phyloP scores from a whole-genome alignment of 2,888 invertebrate genomes.

The Eristalis tenax region DNA sequence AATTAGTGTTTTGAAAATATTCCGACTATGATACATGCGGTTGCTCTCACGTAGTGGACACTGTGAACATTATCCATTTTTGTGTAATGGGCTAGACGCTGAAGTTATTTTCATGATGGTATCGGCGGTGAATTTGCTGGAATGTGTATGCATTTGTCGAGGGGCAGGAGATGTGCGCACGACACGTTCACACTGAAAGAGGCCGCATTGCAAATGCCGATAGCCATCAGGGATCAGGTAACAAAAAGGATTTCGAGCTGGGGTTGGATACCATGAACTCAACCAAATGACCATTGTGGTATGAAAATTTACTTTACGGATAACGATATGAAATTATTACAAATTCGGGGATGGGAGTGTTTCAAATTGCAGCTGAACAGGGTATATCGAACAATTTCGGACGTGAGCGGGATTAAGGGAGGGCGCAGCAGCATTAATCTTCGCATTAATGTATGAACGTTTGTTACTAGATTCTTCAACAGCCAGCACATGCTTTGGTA shows the following conservation, averaged over 20 bases:
- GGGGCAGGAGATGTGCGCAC: neutral
- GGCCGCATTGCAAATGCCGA: conserved; percentile 15
- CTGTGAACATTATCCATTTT: conserved; percentile 10
- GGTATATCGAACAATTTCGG: neutral
- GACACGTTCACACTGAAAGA: neutral
- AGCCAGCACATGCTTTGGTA: too few relatives aligned
- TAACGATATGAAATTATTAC: conserved; percentile 11
- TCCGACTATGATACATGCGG: conserved; percentile 18
- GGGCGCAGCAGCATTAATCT: neutral
- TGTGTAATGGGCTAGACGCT: conserved; percentile 14
- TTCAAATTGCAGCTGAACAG: neutral
- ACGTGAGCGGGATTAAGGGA: neutral
- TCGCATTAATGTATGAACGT: too few relatives aligned
- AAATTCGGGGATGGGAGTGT: neutral
- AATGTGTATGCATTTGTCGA: conserved; percentile 8
- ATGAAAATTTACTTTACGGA: neutral
- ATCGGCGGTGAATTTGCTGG: neutral
- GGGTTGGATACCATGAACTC: neutral
- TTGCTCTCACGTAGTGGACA: conserved; percentile 41
- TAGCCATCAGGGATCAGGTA: conserved; percentile 30
- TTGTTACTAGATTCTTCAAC: too few relatives aligned
- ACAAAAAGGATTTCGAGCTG: conserved; percentile 25
- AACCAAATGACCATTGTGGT: conserved; percentile 10
- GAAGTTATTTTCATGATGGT: conserved; percentile 24
- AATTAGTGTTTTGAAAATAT: conserved; percentile 58